A percentile compares a stretch with the other conserved stretches of the same genome.
These are phyloP conservation scores for Mythimna ferrago DNA, from an alignment of 2,888 invertebrate genomes.

Conservation along the genomic window DNA sequence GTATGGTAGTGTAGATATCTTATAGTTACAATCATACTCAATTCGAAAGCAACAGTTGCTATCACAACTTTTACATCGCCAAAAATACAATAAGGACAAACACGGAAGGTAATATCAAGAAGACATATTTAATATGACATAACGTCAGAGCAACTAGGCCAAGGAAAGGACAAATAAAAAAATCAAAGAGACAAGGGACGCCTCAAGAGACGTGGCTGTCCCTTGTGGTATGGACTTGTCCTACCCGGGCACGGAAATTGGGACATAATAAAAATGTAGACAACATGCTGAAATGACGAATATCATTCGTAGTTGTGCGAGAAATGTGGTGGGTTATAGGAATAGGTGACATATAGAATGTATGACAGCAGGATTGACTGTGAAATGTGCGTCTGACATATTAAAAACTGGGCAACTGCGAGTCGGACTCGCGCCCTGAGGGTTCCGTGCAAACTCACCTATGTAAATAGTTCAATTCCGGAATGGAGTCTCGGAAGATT, in stretches of 20 bases:
- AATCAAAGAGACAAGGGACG: slow-evolving; percentile 64
- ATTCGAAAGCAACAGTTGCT: not conserved
- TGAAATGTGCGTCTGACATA: too few species aligned
- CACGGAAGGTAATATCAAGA: slow-evolving; percentile 35
- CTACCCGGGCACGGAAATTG: slow-evolving; percentile 30
- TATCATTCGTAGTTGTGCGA: slow-evolving; percentile 28
- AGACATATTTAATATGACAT: slow-evolving; percentile 54
- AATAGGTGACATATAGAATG: not conserved
- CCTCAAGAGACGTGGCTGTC: slow-evolving; percentile 43
- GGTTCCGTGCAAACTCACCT: too few species aligned
- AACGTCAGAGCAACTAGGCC: slow-evolving; percentile 36
- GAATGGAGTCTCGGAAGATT: too few species aligned
- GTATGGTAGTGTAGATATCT: too few species aligned
- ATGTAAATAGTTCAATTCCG: too few species aligned
- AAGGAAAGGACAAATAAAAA: slow-evolving; percentile 59
- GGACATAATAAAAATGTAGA: slow-evolving; percentile 54
- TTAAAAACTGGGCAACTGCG: too few species aligned
- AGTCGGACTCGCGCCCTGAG: too few species aligned
- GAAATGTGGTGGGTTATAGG: slow-evolving; percentile 5
- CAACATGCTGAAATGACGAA: slow-evolving; percentile 42
- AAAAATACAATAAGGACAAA: slow-evolving; percentile 27
- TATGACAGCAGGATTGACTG: too few species aligned
- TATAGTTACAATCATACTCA: not conserved
- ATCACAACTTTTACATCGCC: not conserved
- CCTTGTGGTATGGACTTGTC: slow-evolving; percentile 47